A percentile compares a stretch with the other conserved stretches of the same genome.
Evolutionary conservation across 1,140 invertebrate genomes (phyloP).

Genomic region (Pseudomyrmex gracilis): DNA sequence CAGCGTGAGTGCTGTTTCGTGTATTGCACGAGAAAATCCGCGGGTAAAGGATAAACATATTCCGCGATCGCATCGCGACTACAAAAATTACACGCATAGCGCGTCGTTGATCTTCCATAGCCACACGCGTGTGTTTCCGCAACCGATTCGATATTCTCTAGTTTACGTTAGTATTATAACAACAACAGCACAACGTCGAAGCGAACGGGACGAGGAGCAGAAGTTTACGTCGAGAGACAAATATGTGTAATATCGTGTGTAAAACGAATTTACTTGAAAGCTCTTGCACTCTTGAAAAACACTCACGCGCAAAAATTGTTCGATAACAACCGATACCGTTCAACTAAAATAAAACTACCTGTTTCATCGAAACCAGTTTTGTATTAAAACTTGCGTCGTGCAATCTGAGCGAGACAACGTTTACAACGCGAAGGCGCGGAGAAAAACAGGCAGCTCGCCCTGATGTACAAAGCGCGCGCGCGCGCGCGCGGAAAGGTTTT

Average conservation of each 20-base stretch:
- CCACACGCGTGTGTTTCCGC: not conserved
- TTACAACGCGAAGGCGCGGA: too few species aligned
- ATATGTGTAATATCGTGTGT: not conserved
- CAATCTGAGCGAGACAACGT: not conserved
- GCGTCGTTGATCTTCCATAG: constrained; percentile 51
- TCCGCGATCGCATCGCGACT: constrained; percentile 56
- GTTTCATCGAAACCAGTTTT: not conserved
- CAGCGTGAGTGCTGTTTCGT: constrained; percentile 76
- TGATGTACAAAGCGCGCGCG: too few species aligned
- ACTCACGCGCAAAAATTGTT: not conserved
- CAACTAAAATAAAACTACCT: constrained; percentile 4
- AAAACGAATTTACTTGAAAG: not conserved
- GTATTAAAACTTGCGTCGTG: constrained; percentile 2
- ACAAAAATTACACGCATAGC: constrained; percentile 51
- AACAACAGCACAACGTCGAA: too few species aligned
- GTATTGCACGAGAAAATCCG: constrained; percentile 78
- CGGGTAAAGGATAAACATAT: constrained; percentile 74
- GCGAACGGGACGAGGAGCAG: too few species aligned
- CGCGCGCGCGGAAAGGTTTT: too few species aligned
- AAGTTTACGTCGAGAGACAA: not conserved
- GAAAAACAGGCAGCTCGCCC: too few species aligned
- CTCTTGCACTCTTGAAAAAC: not conserved
- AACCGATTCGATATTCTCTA: constrained; percentile 16
- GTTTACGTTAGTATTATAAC: constrained; percentile 28
- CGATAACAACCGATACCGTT: not conserved